Conservation (phyloP, 2,797 vertebrate species). For the Dendrocincla tyrannina region DNA sequence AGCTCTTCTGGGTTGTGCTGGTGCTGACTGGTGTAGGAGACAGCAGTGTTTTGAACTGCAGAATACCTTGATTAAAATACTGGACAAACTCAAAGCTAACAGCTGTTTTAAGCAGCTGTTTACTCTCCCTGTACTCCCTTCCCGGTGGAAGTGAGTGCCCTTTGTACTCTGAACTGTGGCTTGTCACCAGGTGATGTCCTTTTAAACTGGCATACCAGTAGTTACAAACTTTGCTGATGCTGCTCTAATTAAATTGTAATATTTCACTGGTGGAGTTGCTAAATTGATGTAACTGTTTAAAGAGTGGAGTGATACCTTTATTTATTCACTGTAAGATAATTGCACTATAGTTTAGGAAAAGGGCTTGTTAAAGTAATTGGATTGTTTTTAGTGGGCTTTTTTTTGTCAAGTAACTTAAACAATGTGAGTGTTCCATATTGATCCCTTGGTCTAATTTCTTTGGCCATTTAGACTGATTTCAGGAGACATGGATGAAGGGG, state of each 20-base stretch:
- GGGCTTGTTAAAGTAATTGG: not conserved
- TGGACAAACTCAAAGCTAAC: not conserved
- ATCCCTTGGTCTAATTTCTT: not conserved
- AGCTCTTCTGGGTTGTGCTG: not conserved
- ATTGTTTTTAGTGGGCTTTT: not conserved
- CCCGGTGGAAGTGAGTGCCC: slow-evolving; percentile 1
- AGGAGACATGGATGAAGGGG: slow-evolving; percentile 95
- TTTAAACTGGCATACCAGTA: not conserved
- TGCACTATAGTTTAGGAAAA: not conserved
- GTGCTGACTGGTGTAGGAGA: not conserved
- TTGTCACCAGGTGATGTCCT: slow-evolving; percentile 16
- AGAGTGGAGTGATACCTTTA: not conserved
- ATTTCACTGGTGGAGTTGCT: not conserved
- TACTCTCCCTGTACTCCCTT: not conserved
- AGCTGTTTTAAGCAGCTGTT: not conserved
- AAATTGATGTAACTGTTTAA: not conserved
- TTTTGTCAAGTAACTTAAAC: not conserved
- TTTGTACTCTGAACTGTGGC: not conserved
- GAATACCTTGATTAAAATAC: not conserved
- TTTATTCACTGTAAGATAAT: not conserved
- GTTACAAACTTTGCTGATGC: not conserved
- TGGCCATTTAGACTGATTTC: slow-evolving; percentile 78
- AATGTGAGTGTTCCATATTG: not conserved
- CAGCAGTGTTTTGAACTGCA: not conserved
- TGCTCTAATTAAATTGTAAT: not conserved